Base-by-base conservation (phyloP, 1,140 invertebrate genomes). In the Ceratina calcarata region DNA sequence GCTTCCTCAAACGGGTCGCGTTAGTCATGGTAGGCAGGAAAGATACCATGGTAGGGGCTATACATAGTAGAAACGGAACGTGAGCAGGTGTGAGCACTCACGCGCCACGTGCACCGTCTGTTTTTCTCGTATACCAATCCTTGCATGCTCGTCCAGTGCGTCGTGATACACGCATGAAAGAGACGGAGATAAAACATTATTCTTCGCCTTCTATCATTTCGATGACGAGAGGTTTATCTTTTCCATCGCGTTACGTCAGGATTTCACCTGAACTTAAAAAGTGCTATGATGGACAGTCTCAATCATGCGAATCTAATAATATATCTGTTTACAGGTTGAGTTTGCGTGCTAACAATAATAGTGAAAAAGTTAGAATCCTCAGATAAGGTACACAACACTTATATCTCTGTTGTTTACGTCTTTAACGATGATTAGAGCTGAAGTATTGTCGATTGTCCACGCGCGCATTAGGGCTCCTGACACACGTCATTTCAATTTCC, bases 91-190 rank as follows among this genome's bases (percentile, higher is more conserved):
- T 57, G 20, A 81, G 57, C 84, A 86, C 65, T 86, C 83, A 58
- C 67, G 60, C 22, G 64, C 83, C 84, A 81, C 84, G 84, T 86
- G 85, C 84, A 83, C 80, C 74, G 18, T 65, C 68, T 83, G 81
- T 87, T 86, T 83, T 86, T 81, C 77, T 85, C 80, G 3, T 69
- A n/a, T 68, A 60, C 8, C 51, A 7, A 72, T 55, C 53, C 65
- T 22, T 55, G n/a, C 55, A 60, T 58, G 78, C 49, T 78, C 76
- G 53, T 16, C 71, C 76, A 64, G 49, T 27, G 70, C 55, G 37
- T 80, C 62, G 75, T 84, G 71, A 82, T 58, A 55, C 16, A 78
- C 64, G 51, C 61, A 60, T 71, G 61, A 61, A 77, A 65, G 64
- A 65, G 74, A 20, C 62, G 27, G 24, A 10, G 64, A 79, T 74